These are phyloP conservation scores for Oreotrochilus melanogaster DNA, from an alignment of 2,113 vertebrate genomes.

Conservation along the genomic window DNA sequence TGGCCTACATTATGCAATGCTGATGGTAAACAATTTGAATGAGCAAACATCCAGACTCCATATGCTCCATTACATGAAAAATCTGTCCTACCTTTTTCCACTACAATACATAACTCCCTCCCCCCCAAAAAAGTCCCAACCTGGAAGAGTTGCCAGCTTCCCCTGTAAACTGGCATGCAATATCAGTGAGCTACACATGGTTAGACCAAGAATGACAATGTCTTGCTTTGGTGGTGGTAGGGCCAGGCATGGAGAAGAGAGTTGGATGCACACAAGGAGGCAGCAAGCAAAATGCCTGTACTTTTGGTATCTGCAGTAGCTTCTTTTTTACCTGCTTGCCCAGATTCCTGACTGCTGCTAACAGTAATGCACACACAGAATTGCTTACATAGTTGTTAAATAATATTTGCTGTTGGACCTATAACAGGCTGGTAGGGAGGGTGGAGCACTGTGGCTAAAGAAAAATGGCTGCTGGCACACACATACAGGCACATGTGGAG, in stretches of 20 bases:
- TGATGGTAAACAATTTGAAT: neutral
- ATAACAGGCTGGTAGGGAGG: neutral
- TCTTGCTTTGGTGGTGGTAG: neutral
- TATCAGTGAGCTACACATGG: neutral
- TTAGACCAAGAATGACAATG: neutral
- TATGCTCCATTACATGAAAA: neutral
- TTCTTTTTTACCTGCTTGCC: neutral
- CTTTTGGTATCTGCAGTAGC: neutral
- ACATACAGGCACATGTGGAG: neutral
- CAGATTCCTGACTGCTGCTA: neutral
- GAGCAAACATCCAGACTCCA: neutral
- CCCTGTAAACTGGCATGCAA: neutral
- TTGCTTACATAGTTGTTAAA: neutral
- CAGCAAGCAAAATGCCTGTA: neutral
- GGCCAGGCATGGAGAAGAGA: neutral
- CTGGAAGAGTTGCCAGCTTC: neutral
- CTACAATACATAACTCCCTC: accelerated
- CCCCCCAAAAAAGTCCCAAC: neutral
- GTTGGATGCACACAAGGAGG: neutral
- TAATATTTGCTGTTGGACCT: neutral
- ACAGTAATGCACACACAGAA: neutral
- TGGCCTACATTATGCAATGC: neutral
- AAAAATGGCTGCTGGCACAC: neutral
- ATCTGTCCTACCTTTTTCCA: neutral
- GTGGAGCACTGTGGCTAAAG: neutral